Base-by-base conservation (phyloP, 2,797 vertebrate genomes). In the Hyperoplus lanceolatus region DNA sequence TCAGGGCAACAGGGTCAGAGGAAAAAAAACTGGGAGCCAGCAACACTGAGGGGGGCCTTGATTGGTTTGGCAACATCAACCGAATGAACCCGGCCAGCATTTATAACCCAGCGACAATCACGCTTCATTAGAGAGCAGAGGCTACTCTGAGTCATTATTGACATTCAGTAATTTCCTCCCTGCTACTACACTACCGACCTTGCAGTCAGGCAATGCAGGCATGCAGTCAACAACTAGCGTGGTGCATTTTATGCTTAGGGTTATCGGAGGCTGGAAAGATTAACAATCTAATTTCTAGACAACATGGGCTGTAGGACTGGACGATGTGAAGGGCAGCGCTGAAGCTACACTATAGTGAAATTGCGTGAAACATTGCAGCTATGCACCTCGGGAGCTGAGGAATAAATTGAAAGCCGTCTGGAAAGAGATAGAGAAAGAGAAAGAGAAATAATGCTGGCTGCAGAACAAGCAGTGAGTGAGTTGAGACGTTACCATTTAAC, bases 401-500 rank as follows among this genome's bases (percentile, higher is more conserved):
- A 78, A 83, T 80, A 72, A 68, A 90, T 75, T 72, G 49, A 81
- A 45, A 77, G 89, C 64, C 0, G 21, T 43, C 56, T 62, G 70
- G 64, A 70, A 60, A 59, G 67, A 80, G 49, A 74, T 53, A 41
- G 46, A 77, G n/a, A n/a, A n/a, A n/a, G n/a, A n/a, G n/a, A n/a
- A n/a, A n/a, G n/a, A 41, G 46, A 77, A 79, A 71, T 41, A 46
- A 73, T 53, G 71, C 68, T 73, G 85, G 75, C 70, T 49, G 64
- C 55, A 74, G 73, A 73, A 78, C 66, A 73, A 83, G 64, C 50
- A 1, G 51, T 13, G 73, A 1, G 51, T 13, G 73, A 83, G 66
- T 57, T 48, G 70, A 81, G 87, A 85, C 79, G 56, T 91, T 92
- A 99, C 98, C 98, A 0, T 99, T 98, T 75, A 99, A 96, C 98